Conservation (phyloP, 2,113 vertebrate genomes). For the Podarcis muralis region DNA sequence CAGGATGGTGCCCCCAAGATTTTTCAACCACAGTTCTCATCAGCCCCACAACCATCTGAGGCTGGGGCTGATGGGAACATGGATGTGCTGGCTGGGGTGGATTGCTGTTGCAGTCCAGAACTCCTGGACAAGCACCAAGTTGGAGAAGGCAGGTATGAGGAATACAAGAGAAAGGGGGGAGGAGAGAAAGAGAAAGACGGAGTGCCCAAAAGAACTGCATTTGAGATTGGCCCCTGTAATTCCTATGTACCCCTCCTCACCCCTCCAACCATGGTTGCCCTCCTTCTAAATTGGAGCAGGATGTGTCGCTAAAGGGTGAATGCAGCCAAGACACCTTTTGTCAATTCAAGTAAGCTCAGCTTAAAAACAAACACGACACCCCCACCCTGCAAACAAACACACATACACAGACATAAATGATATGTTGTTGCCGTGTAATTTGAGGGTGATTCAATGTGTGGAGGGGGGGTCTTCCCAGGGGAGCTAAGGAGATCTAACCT, state of each 20-base stretch:
- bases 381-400: too few species aligned
- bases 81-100: too few species aligned
- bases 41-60: too few species aligned
- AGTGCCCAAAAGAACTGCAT: background rate
- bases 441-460: background rate
- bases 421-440: slow-evolving; percentile 1
- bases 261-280: background rate
- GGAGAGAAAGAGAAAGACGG: background rate
- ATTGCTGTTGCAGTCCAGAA: too few species aligned
- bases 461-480: background rate
- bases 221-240: background rate
- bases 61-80: too few species aligned
- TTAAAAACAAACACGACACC: background rate
- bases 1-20: background rate
- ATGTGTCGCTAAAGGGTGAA: background rate
- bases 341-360: background rate
- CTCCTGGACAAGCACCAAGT: too few species aligned
- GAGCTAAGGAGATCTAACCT: background rate
- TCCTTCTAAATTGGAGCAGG: background rate
- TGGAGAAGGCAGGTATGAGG: background rate
- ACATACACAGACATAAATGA: background rate
- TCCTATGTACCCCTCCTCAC: background rate
- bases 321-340: background rate
- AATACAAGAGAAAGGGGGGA: background rate
- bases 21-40: too few species aligned